A percentile compares a stretch with the other conserved stretches of the same genome.
Evolutionary conservation across 2,113 vertebrate genomes (phyloP).

Genomic region (Aleadryas rufinucha): DNA sequence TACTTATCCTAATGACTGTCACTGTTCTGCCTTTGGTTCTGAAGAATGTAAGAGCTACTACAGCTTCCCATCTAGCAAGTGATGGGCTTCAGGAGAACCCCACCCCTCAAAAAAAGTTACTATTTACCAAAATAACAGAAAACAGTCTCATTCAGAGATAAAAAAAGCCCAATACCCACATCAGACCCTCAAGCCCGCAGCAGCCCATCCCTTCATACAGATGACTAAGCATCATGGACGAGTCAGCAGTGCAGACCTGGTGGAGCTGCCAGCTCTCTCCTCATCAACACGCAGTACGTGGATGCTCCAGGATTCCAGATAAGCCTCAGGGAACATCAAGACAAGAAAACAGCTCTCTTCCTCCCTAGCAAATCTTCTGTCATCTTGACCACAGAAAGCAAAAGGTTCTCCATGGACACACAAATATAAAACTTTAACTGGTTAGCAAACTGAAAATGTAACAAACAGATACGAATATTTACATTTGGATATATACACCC

Average conservation of each 20-base stretch:
- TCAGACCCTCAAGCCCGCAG: neutral
- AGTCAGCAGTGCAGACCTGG: neutral
- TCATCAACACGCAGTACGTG: neutral
- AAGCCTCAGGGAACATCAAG: neutral
- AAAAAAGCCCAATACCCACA: neutral
- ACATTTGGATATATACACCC: neutral
- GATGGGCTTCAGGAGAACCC: neutral
- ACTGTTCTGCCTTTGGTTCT: neutral
- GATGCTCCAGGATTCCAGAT: neutral
- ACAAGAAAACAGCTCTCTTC: neutral
- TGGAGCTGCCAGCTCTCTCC: neutral
- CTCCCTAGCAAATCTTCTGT: neutral
- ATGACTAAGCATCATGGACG: neutral
- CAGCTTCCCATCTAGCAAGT: neutral
- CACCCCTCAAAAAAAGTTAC: neutral
- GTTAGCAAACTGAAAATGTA: neutral
- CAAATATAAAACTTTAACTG: neutral
- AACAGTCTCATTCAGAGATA: neutral
- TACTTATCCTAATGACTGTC: neutral
- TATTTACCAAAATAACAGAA: neutral
- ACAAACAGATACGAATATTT: neutral
- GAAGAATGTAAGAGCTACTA: neutral
- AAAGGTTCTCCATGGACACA: neutral
- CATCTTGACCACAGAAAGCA: slow-evolving; percentile 29
- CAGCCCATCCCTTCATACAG: neutral